Evolutionary conservation across 1,140 invertebrate species (phyloP).

Genomic region (Drosophila nikananu): DNA sequence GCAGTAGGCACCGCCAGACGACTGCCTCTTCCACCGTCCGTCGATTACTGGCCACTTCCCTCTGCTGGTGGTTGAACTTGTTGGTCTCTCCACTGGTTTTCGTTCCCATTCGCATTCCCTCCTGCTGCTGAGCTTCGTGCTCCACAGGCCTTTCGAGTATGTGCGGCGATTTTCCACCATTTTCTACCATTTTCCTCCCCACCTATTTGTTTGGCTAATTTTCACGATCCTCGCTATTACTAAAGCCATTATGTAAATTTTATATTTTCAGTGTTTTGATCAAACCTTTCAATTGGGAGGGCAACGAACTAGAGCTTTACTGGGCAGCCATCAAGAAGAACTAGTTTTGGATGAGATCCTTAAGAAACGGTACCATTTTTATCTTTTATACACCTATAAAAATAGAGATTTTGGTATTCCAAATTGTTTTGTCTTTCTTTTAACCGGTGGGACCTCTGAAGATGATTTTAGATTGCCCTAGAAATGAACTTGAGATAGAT

Average conservation of each 20-base stretch:
- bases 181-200: slow-evolving; percentile 17
- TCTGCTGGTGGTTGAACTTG: slow-evolving; percentile 53
- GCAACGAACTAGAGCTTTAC: slow-evolving; percentile 71
- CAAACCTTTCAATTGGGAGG: slow-evolving; percentile 80
- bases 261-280: slow-evolving; percentile 68
- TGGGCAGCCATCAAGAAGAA: slow-evolving; percentile 69
- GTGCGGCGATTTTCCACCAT: slow-evolving; percentile 9
- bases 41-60: slow-evolving; percentile 22
- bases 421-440: neutral
- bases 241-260: slow-evolving; percentile 48
- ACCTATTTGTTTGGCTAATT: slow-evolving; percentile 37
- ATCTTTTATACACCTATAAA: neutral
- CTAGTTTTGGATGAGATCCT: slow-evolving; percentile 1
- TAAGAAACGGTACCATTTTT: neutral
- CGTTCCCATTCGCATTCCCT: slow-evolving; percentile 14
- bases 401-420: neutral
- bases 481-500: slow-evolving; percentile 38
- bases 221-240: slow-evolving; percentile 35
- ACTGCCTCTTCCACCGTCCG: slow-evolving; percentile 16
- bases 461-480: slow-evolving; percentile 17
- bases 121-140: slow-evolving; percentile 12
- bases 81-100: slow-evolving; percentile 38
- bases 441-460: neutral
- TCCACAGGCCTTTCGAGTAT: slow-evolving; percentile 6
- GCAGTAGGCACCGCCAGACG: slow-evolving; percentile 67